Evolutionary conservation across 1,140 invertebrate genomes (phyloP).

Genomic region (Steinernema khuongi): DNA sequence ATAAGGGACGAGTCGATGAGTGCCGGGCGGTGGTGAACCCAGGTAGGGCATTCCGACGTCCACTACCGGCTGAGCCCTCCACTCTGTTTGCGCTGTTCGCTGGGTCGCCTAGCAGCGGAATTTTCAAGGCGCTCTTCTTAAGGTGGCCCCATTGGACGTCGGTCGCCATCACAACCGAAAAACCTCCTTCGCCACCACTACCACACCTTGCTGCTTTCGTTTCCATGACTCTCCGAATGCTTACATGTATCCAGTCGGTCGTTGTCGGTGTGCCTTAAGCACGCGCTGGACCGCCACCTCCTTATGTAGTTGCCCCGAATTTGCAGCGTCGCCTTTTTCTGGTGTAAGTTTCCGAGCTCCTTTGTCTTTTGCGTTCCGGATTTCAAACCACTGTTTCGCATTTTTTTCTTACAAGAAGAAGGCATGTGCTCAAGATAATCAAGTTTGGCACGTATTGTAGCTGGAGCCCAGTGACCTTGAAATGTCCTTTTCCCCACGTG

Average conservation of each 20-base stretch:
- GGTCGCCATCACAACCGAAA: constrained; percentile 14
- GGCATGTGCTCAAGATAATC: too few relatives aligned
- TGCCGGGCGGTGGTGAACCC: too few relatives aligned
- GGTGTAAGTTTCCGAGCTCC: background rate
- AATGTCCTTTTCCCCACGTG: too few relatives aligned
- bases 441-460: too few relatives aligned
- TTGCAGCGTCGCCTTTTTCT: background rate
- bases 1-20: background rate
- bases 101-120: constrained; percentile 16
- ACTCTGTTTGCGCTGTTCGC: too few relatives aligned
- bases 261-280: background rate
- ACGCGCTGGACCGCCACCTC: background rate
- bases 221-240: constrained; percentile 16
- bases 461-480: too few relatives aligned
- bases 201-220: constrained; percentile 13
- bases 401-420: too few relatives aligned
- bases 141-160: constrained; percentile 9
- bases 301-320: background rate
- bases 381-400: too few relatives aligned
- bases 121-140: constrained; percentile 6
- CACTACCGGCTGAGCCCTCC: too few relatives aligned
- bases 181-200: background rate
- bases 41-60: too few relatives aligned
- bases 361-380: background rate
- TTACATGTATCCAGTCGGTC: background rate